Percentiles rank a stretch among this genome's conserved stretches.
Conservation (phyloP, 2,113 vertebrate species). For the Apodemus sylvaticus region DNA sequence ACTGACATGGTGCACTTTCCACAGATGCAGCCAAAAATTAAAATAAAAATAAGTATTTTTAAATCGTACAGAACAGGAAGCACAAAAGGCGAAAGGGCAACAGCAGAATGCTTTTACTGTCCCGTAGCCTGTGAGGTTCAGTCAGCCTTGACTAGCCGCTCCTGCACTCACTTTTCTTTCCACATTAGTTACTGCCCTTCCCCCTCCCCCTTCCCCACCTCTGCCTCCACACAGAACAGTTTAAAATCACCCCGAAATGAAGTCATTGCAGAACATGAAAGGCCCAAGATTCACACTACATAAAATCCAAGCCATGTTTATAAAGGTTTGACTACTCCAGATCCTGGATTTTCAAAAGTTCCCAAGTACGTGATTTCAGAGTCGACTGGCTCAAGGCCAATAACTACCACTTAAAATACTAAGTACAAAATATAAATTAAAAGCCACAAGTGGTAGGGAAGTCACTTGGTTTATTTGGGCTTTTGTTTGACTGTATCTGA, state of each 20-base stretch:
- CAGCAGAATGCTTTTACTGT: neutral
- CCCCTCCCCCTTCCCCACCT: neutral
- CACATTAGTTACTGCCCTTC: neutral
- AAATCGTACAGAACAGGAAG: neutral
- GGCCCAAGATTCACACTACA: neutral
- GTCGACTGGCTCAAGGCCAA: constrained; percentile 25
- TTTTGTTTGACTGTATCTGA: neutral
- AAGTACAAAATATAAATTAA: constrained; percentile 41
- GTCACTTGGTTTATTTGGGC: neutral
- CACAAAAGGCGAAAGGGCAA: constrained; percentile 43
- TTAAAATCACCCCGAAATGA: constrained; percentile 22
- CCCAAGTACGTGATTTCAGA: neutral
- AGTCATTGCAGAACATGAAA: constrained; percentile 9
- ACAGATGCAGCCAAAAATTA: neutral
- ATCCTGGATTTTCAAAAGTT: neutral
- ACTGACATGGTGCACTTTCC: neutral
- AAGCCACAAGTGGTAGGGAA: neutral
- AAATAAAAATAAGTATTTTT: neutral
- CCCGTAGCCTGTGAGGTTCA: no score
- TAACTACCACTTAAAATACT: constrained; percentile 19
- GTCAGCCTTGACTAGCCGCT: neutral
- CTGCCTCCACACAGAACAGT: neutral
- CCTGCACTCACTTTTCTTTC: neutral
- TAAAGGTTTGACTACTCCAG: neutral
- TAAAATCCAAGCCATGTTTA: neutral